Evolutionary conservation across 2,888 invertebrate species (phyloP).

Genomic region (Lithophane leautieri): DNA sequence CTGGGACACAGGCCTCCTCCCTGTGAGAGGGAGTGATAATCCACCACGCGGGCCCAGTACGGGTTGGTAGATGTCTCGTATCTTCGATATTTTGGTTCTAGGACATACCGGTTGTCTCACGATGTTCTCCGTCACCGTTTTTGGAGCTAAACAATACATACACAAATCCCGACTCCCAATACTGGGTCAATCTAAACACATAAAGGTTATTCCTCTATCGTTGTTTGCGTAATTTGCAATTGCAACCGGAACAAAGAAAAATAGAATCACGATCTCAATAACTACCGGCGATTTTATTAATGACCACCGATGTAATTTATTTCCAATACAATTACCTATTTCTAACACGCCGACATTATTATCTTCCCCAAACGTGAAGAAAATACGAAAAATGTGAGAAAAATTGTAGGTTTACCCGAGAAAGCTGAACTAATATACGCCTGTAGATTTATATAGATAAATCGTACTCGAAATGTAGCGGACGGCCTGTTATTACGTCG

Average conservation of each 20-base stretch:
- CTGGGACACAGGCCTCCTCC: not conserved
- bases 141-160: not conserved
- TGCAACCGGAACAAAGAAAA: slow-evolving; percentile 5
- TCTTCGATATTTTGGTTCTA: not conserved
- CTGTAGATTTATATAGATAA: slow-evolving; percentile 53
- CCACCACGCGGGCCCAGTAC: no score
- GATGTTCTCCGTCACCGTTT: not conserved
- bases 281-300: slow-evolving; percentile 21
- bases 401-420: slow-evolving; percentile 15
- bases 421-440: slow-evolving; percentile 42
- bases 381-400: slow-evolving; percentile 30
- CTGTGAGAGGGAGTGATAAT: not conserved
- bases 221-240: no score
- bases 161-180: no score
- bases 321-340: slow-evolving; percentile 38
- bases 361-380: slow-evolving; percentile 14
- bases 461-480: slow-evolving; percentile 39
- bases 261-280: slow-evolving; percentile 19
- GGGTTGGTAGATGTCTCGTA: not conserved
- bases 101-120: not conserved
- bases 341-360: slow-evolving; percentile 26
- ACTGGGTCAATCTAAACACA: no score
- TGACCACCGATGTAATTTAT: slow-evolving; percentile 36
- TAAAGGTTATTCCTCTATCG: not conserved
- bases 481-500: slow-evolving; percentile 48